phyloP scores from a whole-genome alignment of 2,888 invertebrate species.

The Sarcophaga carnaria region DNA sequence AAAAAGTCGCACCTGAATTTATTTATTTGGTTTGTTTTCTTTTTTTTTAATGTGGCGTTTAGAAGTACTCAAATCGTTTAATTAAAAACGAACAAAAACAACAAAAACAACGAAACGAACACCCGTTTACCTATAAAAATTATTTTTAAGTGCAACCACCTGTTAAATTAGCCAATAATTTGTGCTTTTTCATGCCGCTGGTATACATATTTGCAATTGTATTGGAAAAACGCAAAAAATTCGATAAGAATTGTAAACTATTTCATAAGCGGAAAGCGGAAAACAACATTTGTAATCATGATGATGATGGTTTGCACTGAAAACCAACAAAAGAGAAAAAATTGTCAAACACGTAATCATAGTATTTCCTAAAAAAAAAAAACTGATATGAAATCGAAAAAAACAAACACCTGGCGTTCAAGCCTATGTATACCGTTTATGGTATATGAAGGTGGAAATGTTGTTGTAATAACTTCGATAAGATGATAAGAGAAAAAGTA shows the following conservation, averaged over 20 bases:
- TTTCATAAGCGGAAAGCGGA: slow-evolving; percentile 20
- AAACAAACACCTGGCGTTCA: slow-evolving; percentile 40
- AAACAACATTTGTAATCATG: not conserved
- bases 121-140: not conserved
- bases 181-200: not conserved
- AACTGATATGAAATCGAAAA: slow-evolving; percentile 1
- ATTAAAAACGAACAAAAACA: not conserved
- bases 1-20: not conserved
- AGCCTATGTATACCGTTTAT: not conserved
- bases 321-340: not conserved
- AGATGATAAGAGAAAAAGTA: slow-evolving; percentile 43
- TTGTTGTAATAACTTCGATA: too few relatives aligned
- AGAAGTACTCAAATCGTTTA: slow-evolving; percentile 5
- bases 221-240: not conserved
- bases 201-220: slow-evolving; percentile 3
- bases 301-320: slow-evolving; percentile 51
- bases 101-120: not conserved
- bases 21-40: not conserved
- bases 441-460: not conserved
- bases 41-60: not conserved
- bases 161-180: slow-evolving; percentile 42
- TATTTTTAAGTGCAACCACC: slow-evolving; percentile 61
- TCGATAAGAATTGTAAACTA: slow-evolving; percentile 60
- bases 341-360: not conserved
- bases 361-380: slow-evolving; percentile 15